Evolutionary conservation across 2,888 invertebrate species (phyloP), one percentile per base, ranked within the genome.

Genomic region (Monopis laevigella): DNA sequence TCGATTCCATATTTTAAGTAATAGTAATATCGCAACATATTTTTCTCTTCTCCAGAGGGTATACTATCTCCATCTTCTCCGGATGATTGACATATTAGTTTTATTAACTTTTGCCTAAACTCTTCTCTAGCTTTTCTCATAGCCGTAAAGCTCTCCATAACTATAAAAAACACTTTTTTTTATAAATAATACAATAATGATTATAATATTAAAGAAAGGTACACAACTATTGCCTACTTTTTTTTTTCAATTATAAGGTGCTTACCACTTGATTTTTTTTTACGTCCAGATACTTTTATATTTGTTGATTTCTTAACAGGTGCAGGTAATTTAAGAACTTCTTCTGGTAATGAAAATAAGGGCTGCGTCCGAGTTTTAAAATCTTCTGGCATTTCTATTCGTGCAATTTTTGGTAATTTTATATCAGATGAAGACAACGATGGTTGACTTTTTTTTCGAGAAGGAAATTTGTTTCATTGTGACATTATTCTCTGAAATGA

Each of bases 1-100:
- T 95, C 95, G 32, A 96, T 90, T 0, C 96, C 96, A 63, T 94
- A 89, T 54, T 89, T 88, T 36, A 96, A 86, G 57, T 95, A 97
- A 65, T 93, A 94, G 63, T 94, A 93, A 67, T 96, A 96, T 47
- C 93, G 84, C 39, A 90, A 65, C 54, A 89, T 68, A 59, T 90
- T 87, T 50, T 84, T 84, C 56, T 92, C 90, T 32, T 84, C 83
- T 2, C 82, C 78, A 18, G 85, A 82, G 8, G 87, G 86, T 51
- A 86, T 82, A 32, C 67, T 55, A 29, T 71, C 64, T 2, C 58
- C 62, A 10, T 65, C 70, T n/a, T 62, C 78, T 6, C 63, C 71
- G 8, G 78, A 69, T 17, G 80, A 71, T 49, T 84, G 82, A 36
- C 88, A 83, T 49, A 95, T 90, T 46, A 92, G 78, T 49, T 87